These are phyloP conservation scores for Lasioglossum vierecki DNA, from an alignment of 2,888 invertebrate species.

Conservation along the genomic window DNA sequence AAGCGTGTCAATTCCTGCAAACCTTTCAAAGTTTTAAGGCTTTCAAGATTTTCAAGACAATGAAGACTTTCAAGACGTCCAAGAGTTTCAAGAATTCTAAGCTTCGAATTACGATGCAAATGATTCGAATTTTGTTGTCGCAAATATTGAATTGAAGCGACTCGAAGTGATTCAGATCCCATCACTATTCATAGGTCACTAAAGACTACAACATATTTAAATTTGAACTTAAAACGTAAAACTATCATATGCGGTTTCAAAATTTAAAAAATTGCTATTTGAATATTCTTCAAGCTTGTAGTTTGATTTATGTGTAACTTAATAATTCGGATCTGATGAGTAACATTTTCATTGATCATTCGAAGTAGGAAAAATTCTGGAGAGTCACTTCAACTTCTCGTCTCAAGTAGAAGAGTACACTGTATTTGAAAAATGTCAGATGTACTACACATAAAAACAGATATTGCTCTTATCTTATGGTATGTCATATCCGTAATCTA, in stretches of 20 bases:
- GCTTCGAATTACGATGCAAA: too few species aligned
- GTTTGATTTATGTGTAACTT: neutral
- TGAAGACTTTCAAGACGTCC: too few species aligned
- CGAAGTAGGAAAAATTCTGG: neutral
- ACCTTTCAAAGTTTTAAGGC: too few species aligned
- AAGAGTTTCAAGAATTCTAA: too few species aligned
- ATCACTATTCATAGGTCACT: too few species aligned
- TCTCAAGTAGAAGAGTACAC: neutral
- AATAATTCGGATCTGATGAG: neutral
- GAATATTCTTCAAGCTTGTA: neutral
- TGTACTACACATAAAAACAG: neutral
- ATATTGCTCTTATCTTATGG: neutral
- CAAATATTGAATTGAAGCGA: too few species aligned
- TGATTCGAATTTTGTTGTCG: too few species aligned
- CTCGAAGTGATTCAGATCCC: too few species aligned
- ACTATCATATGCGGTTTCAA: neutral
- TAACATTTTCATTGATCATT: neutral
- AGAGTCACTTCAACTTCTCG: neutral
- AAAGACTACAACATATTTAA: too few species aligned
- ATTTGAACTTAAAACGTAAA: too few species aligned
- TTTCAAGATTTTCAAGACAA: too few species aligned
- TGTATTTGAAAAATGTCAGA: neutral
- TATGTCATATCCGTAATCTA: constrained; percentile 26
- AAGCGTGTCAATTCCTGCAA: too few species aligned
- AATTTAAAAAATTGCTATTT: neutral